Evolutionary conservation across 2,888 invertebrate genomes (phyloP).

Genomic region (Choristoneura rosaceana): DNA sequence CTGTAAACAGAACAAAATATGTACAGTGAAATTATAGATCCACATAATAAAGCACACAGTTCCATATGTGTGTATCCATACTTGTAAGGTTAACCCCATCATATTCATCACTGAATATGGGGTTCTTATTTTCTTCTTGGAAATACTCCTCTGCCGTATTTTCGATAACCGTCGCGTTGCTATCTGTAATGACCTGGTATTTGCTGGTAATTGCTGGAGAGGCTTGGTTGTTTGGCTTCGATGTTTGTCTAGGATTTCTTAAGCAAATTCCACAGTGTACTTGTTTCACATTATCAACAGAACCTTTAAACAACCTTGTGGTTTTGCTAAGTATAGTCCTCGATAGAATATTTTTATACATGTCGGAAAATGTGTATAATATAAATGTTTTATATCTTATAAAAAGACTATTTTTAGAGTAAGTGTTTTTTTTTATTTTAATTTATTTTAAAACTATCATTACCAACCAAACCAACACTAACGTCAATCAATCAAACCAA

Average conservation of each 20-base stretch:
- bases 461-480: too few species aligned
- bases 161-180: slow-evolving; percentile 88
- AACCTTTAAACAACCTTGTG: slow-evolving; percentile 36
- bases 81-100: slow-evolving; percentile 86
- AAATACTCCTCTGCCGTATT: slow-evolving; percentile 89
- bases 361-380: not conserved
- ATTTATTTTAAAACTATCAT: not conserved
- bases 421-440: not conserved
- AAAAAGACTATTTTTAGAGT: not conserved
- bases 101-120: slow-evolving; percentile 85
- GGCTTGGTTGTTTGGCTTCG: slow-evolving; percentile 66
- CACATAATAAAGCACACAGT: not conserved
- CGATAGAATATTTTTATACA: slow-evolving; percentile 33
- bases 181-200: slow-evolving; percentile 90
- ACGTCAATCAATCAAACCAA: not conserved
- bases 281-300: slow-evolving; percentile 59
- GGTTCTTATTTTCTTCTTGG: slow-evolving; percentile 57
- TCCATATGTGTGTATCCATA: slow-evolving; percentile 63
- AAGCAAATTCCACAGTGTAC: slow-evolving; percentile 70
- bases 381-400: not conserved
- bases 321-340: slow-evolving; percentile 16
- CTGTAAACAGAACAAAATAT: slow-evolving; percentile 77
- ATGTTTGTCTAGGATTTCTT: slow-evolving; percentile 69
- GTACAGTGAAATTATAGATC: not conserved
- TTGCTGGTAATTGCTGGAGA: slow-evolving; percentile 84